phyloP scores from a whole-genome alignment of 2,888 invertebrate species.

The Sarcophaga variegata region DNA sequence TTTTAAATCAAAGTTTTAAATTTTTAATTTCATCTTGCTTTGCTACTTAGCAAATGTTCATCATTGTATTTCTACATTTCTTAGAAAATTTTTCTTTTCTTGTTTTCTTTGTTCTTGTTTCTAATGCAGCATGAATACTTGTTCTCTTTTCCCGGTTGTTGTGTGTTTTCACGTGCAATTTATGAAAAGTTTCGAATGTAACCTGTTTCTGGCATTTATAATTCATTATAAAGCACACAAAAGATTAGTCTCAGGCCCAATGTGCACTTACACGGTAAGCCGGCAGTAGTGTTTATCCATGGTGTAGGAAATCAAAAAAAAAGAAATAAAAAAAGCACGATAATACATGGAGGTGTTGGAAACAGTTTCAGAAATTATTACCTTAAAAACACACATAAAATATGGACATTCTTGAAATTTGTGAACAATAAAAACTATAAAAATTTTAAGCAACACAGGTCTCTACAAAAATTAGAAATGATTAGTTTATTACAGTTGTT shows the following conservation, averaged over 20 bases:
- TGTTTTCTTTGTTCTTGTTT: not conserved
- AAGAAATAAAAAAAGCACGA: not conserved
- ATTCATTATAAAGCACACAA: constrained; percentile 51
- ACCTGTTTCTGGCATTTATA: constrained; percentile 57
- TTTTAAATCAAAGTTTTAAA: not conserved
- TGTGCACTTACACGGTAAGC: not conserved
- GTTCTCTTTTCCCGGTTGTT: constrained; percentile 27
- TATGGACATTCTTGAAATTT: not conserved
- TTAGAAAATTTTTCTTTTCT: not conserved
- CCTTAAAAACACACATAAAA: not conserved
- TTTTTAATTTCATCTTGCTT: not conserved
- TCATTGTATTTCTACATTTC: not conserved
- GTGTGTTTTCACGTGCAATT: constrained; percentile 50
- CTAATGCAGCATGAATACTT: not conserved
- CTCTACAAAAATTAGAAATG: too few relatives aligned
- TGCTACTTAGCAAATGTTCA: not conserved
- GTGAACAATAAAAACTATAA: not conserved
- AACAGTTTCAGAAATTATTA: constrained; percentile 6
- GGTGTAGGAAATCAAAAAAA: not conserved
- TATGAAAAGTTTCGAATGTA: constrained; percentile 45
- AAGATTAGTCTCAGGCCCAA: not conserved
- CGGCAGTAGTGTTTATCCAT: not conserved
- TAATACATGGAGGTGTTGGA: constrained; percentile 46
- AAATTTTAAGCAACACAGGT: not conserved
- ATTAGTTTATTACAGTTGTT: too few relatives aligned